A percentile compares a stretch with the other conserved stretches of the same genome.
Evolutionary conservation across 2,888 invertebrate genomes (phyloP).

Genomic region (Leptinotarsa rubiginosa): DNA sequence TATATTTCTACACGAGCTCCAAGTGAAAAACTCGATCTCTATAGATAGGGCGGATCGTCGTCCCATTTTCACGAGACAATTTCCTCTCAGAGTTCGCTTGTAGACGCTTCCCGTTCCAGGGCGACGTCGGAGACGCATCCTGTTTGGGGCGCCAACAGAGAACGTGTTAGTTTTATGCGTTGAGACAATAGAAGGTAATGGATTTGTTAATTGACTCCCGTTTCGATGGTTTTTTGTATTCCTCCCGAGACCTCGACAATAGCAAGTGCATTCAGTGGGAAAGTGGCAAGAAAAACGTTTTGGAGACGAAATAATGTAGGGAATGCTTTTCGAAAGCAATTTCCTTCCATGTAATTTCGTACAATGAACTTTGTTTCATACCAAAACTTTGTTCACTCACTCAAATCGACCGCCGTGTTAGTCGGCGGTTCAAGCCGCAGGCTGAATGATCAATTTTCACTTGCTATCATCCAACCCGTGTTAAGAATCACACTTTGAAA

Average conservation of each 20-base stretch:
- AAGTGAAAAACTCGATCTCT: too few species aligned
- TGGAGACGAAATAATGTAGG: not conserved
- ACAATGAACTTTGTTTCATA: too few species aligned
- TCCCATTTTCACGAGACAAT: conserved; percentile 14
- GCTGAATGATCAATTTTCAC: too few species aligned
- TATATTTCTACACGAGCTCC: too few species aligned
- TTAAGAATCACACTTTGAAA: too few species aligned
- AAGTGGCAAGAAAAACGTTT: not conserved
- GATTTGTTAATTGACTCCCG: conserved; percentile 20
- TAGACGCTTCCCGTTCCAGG: not conserved
- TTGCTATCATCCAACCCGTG: too few species aligned
- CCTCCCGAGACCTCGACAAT: not conserved
- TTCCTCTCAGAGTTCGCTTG: conserved; percentile 1
- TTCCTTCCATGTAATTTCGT: too few species aligned
- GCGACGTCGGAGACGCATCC: conserved; percentile 1
- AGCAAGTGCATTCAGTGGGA: not conserved
- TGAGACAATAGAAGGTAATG: conserved; percentile 22
- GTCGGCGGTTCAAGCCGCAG: too few species aligned
- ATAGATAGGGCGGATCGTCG: not conserved
- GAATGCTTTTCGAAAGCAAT: not conserved
- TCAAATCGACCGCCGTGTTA: too few species aligned
- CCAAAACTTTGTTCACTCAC: too few species aligned
- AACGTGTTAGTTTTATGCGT: conserved; percentile 14
- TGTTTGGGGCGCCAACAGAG: conserved; percentile 2
- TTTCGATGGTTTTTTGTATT: not conserved